phyloP scores from a whole-genome alignment of 2,797 vertebrate genomes.

The Acipenser oxyrinchus region DNA sequence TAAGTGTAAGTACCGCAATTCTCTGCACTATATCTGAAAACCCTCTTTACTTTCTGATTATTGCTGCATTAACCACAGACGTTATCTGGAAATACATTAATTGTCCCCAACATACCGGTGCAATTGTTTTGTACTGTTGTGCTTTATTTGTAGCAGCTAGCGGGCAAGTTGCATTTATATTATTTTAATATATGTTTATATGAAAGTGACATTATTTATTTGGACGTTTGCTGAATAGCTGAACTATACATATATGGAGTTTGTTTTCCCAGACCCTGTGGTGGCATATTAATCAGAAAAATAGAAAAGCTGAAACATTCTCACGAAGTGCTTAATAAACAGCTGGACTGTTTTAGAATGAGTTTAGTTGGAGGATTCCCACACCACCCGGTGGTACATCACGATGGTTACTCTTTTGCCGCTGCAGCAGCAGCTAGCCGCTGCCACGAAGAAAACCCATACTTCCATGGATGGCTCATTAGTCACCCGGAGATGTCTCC shows the following conservation, averaged over 20 bases:
- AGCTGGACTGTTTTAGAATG: slow-evolving; percentile 54
- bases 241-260: slow-evolving; percentile 27
- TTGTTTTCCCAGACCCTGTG: slow-evolving; percentile 20
- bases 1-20: slow-evolving; percentile 35
- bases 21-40: slow-evolving; percentile 5
- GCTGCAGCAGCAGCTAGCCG: slow-evolving; percentile 76
- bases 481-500: slow-evolving; percentile 70
- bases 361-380: slow-evolving; percentile 91
- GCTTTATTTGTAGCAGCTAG: slow-evolving; percentile 13
- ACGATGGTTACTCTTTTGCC: slow-evolving; percentile 87
- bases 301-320: neutral
- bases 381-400: slow-evolving; percentile 93
- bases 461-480: slow-evolving; percentile 93
- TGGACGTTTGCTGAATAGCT: slow-evolving; percentile 4
- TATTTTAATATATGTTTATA: neutral
- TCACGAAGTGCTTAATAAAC: neutral
- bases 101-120: slow-evolving; percentile 4
- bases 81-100: slow-evolving; percentile 5
- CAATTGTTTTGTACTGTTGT: neutral
- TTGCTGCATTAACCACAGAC: neutral
- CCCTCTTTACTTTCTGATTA: slow-evolving; percentile 1
- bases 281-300: slow-evolving; percentile 10
- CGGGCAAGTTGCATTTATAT: slow-evolving; percentile 20
- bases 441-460: slow-evolving; percentile 84
- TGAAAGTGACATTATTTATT: slow-evolving; percentile 12